Evolutionary conservation across 2,113 vertebrate genomes (phyloP).

Genomic region (Amphiprion percula): DNA sequence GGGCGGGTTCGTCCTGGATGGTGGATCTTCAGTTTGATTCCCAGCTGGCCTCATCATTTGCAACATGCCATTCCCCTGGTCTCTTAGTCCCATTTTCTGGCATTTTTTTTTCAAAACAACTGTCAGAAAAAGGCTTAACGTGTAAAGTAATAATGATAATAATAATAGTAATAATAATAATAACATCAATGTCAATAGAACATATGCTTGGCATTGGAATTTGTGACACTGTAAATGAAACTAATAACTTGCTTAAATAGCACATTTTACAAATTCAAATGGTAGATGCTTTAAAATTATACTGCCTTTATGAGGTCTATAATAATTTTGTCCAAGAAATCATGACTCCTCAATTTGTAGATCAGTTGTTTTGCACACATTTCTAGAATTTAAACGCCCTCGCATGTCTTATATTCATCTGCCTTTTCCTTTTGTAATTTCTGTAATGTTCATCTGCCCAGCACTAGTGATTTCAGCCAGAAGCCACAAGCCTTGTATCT

Average conservation of each 20-base stretch:
- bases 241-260: neutral
- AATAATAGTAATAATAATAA: too few species aligned
- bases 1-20: too few species aligned
- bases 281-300: neutral
- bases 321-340: neutral
- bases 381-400: neutral
- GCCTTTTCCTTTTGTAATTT: constrained; percentile 10
- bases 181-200: too few species aligned
- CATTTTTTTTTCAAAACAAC: too few species aligned
- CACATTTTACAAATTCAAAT: neutral
- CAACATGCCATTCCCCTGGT: too few species aligned
- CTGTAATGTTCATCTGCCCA: constrained; percentile 16
- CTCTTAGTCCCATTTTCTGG: too few species aligned
- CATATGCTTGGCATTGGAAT: too few species aligned
- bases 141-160: too few species aligned
- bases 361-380: neutral
- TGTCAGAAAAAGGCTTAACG: too few species aligned
- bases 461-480: constrained; percentile 80
- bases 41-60: too few species aligned
- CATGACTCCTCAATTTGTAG: neutral
- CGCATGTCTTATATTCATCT: constrained; percentile 4
- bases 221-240: neutral
- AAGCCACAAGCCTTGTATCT: constrained; percentile 93
- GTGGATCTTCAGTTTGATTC: too few species aligned
- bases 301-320: neutral